A percentile compares a stretch with the other conserved stretches of the same genome.
Evolutionary conservation across 2,888 invertebrate species (phyloP).

Genomic region (Odontocolon sp.): DNA sequence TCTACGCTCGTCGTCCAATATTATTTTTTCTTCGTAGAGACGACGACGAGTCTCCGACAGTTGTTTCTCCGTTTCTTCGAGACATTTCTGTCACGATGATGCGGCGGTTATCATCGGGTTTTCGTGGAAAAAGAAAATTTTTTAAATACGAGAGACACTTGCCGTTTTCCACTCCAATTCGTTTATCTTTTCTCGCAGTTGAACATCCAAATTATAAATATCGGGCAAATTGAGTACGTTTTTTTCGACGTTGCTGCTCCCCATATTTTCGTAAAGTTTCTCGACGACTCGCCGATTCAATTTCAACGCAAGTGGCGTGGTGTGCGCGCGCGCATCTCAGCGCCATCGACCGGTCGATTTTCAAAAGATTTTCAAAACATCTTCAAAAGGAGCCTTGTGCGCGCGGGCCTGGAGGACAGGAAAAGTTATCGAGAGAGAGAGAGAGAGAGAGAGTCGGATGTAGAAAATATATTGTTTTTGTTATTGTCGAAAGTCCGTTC

Average conservation of each 20-base stretch:
- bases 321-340: too few species aligned
- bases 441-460: background rate
- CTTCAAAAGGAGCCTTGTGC: too few species aligned
- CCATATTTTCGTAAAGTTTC: too few species aligned
- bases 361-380: too few species aligned
- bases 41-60: slow-evolving; percentile 64
- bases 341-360: too few species aligned
- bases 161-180: slow-evolving; percentile 73
- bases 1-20: slow-evolving; percentile 70
- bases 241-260: slow-evolving; percentile 12
- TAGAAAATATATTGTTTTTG: slow-evolving; percentile 21
- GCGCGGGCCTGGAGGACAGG: too few species aligned
- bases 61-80: slow-evolving; percentile 68
- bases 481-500: slow-evolving; percentile 65
- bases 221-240: slow-evolving; percentile 56
- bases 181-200: slow-evolving; percentile 69
- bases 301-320: too few species aligned
- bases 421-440: background rate
- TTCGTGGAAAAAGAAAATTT: too few species aligned
- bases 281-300: too few species aligned
- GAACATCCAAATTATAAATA: slow-evolving; percentile 68
- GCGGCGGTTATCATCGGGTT: too few species aligned
- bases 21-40: slow-evolving; percentile 64
- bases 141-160: too few species aligned
- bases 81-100: slow-evolving; percentile 61